Conservation (phyloP, 2,113 vertebrate species). For the Phalacrocorax aristotelis region DNA sequence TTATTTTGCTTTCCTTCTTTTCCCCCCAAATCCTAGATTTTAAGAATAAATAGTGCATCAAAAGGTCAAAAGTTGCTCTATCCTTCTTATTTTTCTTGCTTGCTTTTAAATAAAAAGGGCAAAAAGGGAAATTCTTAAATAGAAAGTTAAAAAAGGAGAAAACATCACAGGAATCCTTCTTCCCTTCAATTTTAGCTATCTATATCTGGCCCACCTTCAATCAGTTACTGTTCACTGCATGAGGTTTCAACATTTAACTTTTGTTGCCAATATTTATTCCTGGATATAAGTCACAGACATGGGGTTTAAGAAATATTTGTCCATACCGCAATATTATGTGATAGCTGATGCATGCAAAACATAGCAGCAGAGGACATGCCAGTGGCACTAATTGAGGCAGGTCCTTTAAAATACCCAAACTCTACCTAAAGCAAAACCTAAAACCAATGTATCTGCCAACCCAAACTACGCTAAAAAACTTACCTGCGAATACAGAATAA, state of each 20-base stretch:
- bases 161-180: background rate
- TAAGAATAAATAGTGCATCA: background rate
- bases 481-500: background rate
- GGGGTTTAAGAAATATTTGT: constrained; percentile 27
- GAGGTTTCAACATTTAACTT: constrained; percentile 54
- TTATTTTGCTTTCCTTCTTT: background rate
- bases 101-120: background rate
- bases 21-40: background rate
- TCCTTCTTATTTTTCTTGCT: background rate
- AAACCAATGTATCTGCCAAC: background rate
- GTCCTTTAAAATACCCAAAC: background rate
- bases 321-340: background rate
- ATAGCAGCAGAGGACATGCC: background rate
- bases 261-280: constrained; percentile 42
- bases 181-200: background rate
- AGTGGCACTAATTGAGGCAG: background rate
- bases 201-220: constrained; percentile 18
- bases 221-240: constrained; percentile 28
- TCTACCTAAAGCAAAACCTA: background rate
- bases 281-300: constrained; percentile 40
- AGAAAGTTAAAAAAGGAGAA: background rate
- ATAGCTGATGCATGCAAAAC: background rate
- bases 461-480: background rate
- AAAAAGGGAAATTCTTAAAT: background rate
- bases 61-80: background rate